Evolutionary conservation across 2,888 invertebrate species (phyloP).

Genomic region (Nomada ruficornis): DNA sequence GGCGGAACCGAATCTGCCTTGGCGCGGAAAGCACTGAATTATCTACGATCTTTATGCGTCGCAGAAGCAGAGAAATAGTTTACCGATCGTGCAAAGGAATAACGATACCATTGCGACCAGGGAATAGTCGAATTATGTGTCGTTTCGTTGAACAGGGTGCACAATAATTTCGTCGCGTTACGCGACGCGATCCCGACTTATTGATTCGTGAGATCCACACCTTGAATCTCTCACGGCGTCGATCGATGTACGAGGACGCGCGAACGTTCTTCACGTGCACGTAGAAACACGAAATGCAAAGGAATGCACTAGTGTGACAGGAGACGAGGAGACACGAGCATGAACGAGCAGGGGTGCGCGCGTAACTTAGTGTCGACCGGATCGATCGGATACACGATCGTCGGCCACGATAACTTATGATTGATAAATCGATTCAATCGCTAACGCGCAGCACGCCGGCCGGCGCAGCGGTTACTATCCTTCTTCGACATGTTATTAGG

Average conservation of each 20-base stretch:
- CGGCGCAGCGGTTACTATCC: constrained; percentile 43
- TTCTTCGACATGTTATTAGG: constrained; percentile 58
- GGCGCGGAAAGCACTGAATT: not conserved
- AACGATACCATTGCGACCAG: constrained; percentile 47
- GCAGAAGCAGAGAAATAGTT: constrained; percentile 19
- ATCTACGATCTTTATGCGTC: constrained; percentile 26
- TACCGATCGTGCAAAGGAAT: constrained; percentile 49
- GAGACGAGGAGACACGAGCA: constrained; percentile 15
- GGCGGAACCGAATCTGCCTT: constrained; percentile 4
- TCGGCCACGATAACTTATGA: constrained; percentile 66
- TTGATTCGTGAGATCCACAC: constrained; percentile 51
- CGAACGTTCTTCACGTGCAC: constrained; percentile 12
- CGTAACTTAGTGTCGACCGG: constrained; percentile 55
- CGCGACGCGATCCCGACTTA: constrained; percentile 61
- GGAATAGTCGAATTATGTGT: constrained; percentile 15
- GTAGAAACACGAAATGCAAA: constrained; percentile 46
- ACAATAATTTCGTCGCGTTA: constrained; percentile 59
- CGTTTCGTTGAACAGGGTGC: constrained; percentile 40
- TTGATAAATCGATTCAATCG: constrained; percentile 69
- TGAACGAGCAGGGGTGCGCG: constrained; percentile 1
- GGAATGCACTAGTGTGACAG: not conserved
- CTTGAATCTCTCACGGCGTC: constrained; percentile 11
- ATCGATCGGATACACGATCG: constrained; percentile 60
- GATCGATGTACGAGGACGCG: not conserved
- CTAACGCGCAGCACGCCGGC: constrained; percentile 40